Evolutionary conservation across 2,888 invertebrate species (phyloP).

Genomic region (Epinotia demarniana): DNA sequence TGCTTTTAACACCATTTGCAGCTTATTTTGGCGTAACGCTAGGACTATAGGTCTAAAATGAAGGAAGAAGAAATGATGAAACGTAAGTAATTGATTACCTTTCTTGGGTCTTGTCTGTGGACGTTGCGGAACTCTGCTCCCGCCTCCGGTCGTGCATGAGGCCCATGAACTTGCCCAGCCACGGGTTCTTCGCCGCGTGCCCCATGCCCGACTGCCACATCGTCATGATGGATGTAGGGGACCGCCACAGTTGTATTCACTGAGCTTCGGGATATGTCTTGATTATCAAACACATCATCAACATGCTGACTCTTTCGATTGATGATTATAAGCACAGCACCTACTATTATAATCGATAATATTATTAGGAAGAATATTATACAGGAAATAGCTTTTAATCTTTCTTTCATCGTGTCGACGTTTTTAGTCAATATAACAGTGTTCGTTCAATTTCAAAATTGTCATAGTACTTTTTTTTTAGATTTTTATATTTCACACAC

Average conservation of each 20-base stretch:
- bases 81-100: constrained; percentile 44
- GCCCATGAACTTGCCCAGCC: constrained; percentile 53
- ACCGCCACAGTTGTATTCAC: constrained; percentile 34
- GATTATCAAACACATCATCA: not conserved
- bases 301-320: not conserved
- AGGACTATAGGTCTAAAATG: not conserved
- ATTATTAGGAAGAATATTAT: not conserved
- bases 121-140: constrained; percentile 50
- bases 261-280: not conserved
- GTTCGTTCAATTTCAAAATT: not conserved
- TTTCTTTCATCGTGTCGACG: constrained; percentile 14
- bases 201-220: constrained; percentile 54
- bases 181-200: constrained; percentile 53
- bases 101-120: constrained; percentile 50
- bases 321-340: not conserved
- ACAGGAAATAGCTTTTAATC: not conserved
- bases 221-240: constrained; percentile 47
- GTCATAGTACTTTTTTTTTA: not conserved
- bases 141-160: constrained; percentile 50
- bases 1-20: too few relatives aligned
- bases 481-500: not conserved
- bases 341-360: not conserved
- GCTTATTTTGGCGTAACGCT: too few relatives aligned
- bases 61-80: not conserved
- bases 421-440: constrained; percentile 2